Evolutionary conservation across 2,888 invertebrate species (phyloP).

Genomic region (Ophion ellenae): DNA sequence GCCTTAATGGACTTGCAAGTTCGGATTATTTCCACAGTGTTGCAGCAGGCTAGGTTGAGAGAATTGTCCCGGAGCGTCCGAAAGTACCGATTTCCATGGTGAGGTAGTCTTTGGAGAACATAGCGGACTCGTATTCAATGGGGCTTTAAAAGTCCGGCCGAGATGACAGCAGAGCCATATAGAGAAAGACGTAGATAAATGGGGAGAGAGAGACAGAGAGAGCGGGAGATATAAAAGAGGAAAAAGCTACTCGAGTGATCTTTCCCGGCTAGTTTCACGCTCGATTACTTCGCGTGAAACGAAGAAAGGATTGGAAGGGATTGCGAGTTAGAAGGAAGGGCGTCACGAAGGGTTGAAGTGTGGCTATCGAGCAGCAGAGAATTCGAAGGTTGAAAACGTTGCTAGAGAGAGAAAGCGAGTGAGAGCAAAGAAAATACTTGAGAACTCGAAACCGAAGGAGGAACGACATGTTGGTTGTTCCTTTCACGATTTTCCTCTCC

Average conservation of each 20-base stretch:
- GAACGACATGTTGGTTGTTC: constrained; percentile 41
- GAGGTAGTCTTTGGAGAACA: not conserved
- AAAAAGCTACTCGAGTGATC: constrained; percentile 69
- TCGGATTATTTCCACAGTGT: not conserved
- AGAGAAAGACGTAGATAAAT: not conserved
- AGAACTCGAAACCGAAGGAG: constrained; percentile 35
- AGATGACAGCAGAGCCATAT: not conserved
- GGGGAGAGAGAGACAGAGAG: constrained; percentile 14
- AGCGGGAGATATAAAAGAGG: constrained; percentile 16
- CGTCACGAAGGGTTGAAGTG: constrained; percentile 61
- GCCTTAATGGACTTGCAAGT: not conserved
- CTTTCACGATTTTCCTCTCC: constrained; percentile 14
- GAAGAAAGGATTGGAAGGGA: constrained; percentile 79
- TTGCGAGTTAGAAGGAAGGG: constrained; percentile 71
- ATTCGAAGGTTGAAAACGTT: constrained; percentile 54
- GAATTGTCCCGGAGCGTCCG: not conserved
- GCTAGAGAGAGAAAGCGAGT: constrained; percentile 20
- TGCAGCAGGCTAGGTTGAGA: not conserved
- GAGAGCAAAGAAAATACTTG: constrained; percentile 37
- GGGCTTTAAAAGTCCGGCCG: not conserved
- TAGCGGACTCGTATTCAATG: constrained; percentile 1
- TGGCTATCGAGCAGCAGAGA: constrained; percentile 36
- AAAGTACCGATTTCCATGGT: not conserved
- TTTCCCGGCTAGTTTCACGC: constrained; percentile 80
- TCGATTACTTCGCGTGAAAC: constrained; percentile 80